Evolutionary conservation across 2,888 invertebrate genomes (phyloP).

Genomic region (Celastrina argiolus): DNA sequence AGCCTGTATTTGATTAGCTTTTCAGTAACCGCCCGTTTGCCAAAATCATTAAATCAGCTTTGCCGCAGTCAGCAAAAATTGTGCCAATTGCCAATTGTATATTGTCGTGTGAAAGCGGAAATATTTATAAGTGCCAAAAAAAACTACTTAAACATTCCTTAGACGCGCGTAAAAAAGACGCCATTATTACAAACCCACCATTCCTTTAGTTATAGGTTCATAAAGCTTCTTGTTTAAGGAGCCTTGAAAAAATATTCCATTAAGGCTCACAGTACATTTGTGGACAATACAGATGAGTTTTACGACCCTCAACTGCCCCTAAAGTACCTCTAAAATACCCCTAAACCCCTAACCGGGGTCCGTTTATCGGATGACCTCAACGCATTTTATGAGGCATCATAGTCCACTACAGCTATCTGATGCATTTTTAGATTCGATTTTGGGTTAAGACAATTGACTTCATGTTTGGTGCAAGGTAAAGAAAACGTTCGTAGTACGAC

Average conservation of each 20-base stretch:
- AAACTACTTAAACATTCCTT: neutral
- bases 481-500: neutral
- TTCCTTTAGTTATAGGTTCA: neutral
- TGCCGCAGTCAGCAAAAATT: no score
- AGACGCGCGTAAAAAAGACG: neutral
- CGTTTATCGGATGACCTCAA: constrained; percentile 52
- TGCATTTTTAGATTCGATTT: constrained; percentile 69
- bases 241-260: constrained; percentile 31
- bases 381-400: constrained; percentile 75
- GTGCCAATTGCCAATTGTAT: no score
- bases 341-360: constrained; percentile 41
- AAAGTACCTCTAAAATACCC: neutral
- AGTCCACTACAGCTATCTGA: constrained; percentile 52
- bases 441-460: constrained; percentile 68
- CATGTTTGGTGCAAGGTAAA: constrained; percentile 34
- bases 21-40: no score
- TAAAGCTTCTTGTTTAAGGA: constrained; percentile 3
- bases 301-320: constrained; percentile 30
- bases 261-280: constrained; percentile 32
- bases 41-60: no score
- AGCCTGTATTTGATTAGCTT: no score
- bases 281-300: constrained; percentile 35
- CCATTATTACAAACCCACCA: neutral
- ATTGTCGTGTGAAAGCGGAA: no score
- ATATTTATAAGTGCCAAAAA: no score